These are phyloP conservation scores for Drosophila melanocephala DNA, from an alignment of 2,888 invertebrate genomes.

Conservation along the genomic window DNA sequence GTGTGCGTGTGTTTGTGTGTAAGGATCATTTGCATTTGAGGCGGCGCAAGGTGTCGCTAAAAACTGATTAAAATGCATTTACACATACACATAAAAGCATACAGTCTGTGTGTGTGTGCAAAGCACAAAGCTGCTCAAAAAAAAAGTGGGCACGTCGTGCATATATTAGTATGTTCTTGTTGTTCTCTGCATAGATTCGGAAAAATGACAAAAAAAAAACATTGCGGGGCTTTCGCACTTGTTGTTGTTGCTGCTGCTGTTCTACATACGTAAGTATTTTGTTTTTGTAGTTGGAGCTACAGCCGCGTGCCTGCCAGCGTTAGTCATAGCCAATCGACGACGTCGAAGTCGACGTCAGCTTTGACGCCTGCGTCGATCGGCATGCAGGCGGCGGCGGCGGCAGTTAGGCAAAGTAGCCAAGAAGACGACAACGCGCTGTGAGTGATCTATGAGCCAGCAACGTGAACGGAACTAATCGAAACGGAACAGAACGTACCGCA, in stretches of 20 bases:
- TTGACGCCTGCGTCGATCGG: conserved; percentile 33
- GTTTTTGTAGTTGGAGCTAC: conserved; percentile 75
- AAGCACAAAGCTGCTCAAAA: conserved; percentile 63
- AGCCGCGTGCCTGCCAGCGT: conserved; percentile 74
- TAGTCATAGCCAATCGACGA: conserved; percentile 64
- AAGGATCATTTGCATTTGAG: conserved; percentile 79
- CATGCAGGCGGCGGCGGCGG: conserved; percentile 37
- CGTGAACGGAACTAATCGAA: conserved; percentile 59
- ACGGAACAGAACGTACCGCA: conserved; percentile 18
- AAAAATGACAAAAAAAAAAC: conserved; percentile 42
- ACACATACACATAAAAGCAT: conserved; percentile 29
- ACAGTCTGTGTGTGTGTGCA: neutral
- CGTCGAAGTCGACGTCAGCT: conserved; percentile 39
- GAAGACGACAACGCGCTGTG: conserved; percentile 69
- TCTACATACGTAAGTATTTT: conserved; percentile 68
- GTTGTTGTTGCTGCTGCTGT: conserved; percentile 64
- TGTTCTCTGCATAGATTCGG: conserved; percentile 65
- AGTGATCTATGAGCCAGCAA: conserved; percentile 75
- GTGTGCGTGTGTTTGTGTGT: conserved; percentile 36
- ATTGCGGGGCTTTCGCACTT: conserved; percentile 59
- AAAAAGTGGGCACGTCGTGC: conserved; percentile 80
- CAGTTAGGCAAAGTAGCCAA: conserved; percentile 63
- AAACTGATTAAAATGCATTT: conserved; percentile 76
- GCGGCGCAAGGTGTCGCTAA: conserved; percentile 73
- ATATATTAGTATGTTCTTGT: conserved; percentile 64